Percentiles rank a stretch among this genome's conserved stretches.
Evolutionary conservation across 2,888 invertebrate genomes (phyloP).

Genomic region (Galerucella calmariensis): DNA sequence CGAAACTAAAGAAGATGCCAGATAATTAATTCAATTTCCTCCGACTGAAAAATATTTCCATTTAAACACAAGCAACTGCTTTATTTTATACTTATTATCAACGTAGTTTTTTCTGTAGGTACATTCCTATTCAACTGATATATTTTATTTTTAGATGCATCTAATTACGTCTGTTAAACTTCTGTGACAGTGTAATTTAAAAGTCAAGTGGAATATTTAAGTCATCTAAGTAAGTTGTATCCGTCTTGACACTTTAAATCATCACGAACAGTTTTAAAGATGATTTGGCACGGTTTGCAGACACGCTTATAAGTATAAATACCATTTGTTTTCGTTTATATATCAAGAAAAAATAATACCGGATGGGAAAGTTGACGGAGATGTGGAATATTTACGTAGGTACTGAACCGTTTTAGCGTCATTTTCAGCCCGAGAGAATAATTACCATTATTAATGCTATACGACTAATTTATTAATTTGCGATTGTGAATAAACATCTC

Average conservation of each 20-base stretch:
- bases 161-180: slow-evolving; percentile 1
- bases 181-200: slow-evolving; percentile 1
- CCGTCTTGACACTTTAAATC: slow-evolving; percentile 4
- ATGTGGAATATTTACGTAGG: too few species aligned
- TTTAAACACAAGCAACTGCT: too few species aligned
- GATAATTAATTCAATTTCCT: too few species aligned
- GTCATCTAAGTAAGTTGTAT: neutral
- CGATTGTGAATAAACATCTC: too few species aligned
- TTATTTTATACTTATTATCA: neutral
- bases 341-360: neutral
- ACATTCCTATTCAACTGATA: neutral
- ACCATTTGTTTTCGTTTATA: neutral
- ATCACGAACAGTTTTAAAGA: neutral
- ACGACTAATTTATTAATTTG: too few species aligned
- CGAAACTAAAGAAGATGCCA: too few species aligned
- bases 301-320: neutral
- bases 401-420: too few species aligned
- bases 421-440: too few species aligned
- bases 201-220: neutral
- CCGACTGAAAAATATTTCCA: too few species aligned
- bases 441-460: too few species aligned
- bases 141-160: slow-evolving; percentile 4
- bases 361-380: neutral
- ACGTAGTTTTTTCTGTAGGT: neutral
- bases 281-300: neutral